Base-by-base conservation (phyloP, 2,113 vertebrate genomes). In the Herpetotheres cachinnans region DNA sequence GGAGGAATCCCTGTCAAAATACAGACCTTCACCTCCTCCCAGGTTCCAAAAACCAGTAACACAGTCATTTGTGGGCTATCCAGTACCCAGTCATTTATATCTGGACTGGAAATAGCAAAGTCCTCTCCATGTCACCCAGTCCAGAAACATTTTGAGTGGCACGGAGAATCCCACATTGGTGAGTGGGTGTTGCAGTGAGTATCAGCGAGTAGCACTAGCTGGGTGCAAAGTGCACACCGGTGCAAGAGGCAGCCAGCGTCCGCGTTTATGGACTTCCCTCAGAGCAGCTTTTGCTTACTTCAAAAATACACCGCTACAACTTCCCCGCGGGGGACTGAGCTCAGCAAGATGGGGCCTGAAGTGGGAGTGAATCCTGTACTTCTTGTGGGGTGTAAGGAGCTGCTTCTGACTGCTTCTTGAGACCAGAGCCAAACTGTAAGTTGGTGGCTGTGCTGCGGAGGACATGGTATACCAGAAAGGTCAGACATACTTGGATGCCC, bases 91-190 rank as follows among this genome's bases (percentile, higher is more conserved):
- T 30, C 34, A 47, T 52, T 46, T 52, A n/a, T 17, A 73, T 52
- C 19, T 40, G 19, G 36, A 40, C 29, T 30, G 17, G 20, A 61
- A 46, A 59, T n/a, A 59, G 18, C 3, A 25, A 66, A 65, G 19
- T 38, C 15, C 22, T 80, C 38, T 80, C 59, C 32, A 30, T 85
- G 65, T 59, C 34, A 66, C 66, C 38, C 52, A 52, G 9, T 34
- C 29, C 19, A 46, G 42, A 59, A 46, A 40, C 16, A n/a, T 40
- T 52, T 18, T 52, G 46, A 46, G 38, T 11, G 29, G 36, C 66
- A 30, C 2, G 8, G 29, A 40, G 52, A 46, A 44, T 7, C 21
- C 49, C 2, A 1, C 11, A 4, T 1, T 70, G 47, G 47, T 0
- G 1, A 40, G 29, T 7, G 30, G 9, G 55, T 29, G 19, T 56